phyloP scores from a whole-genome alignment of 2,888 invertebrate species.

The Pharmacophagus antenor region DNA sequence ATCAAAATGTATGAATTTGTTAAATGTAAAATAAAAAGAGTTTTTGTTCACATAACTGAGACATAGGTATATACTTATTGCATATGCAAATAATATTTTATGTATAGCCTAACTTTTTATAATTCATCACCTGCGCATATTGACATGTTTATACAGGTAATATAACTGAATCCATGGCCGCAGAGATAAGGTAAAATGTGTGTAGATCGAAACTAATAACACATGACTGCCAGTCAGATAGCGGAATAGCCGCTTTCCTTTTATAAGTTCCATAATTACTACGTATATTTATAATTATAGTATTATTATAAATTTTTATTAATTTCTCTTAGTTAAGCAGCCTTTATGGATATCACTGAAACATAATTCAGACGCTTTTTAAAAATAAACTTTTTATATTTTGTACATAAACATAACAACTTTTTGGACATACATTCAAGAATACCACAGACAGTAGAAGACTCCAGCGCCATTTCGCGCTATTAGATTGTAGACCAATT shows the following conservation, averaged over 20 bases:
- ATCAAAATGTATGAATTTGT: too few relatives aligned
- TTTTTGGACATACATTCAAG: constrained; percentile 61
- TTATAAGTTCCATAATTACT: neutral
- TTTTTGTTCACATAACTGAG: too few relatives aligned
- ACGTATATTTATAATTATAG: neutral
- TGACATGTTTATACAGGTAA: constrained; percentile 32
- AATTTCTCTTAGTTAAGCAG: too few relatives aligned
- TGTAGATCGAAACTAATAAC: constrained; percentile 9
- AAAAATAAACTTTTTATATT: neutral
- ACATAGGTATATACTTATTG: too few relatives aligned
- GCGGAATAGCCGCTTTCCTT: neutral
- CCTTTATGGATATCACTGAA: too few relatives aligned
- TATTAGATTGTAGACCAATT: constrained; percentile 50
- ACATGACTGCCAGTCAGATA: constrained; percentile 11
- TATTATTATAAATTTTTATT: too few relatives aligned
- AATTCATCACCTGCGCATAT: constrained; percentile 32
- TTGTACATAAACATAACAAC: neutral
- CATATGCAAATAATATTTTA: constrained; percentile 15
- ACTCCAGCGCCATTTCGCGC: constrained; percentile 68
- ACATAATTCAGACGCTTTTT: too few relatives aligned
- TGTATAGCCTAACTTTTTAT: constrained; percentile 27
- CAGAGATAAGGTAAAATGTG: constrained; percentile 30
- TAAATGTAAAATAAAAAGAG: too few relatives aligned
- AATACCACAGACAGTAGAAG: constrained; percentile 62
- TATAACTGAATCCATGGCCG: constrained; percentile 30